phyloP scores from a whole-genome alignment of 2,888 invertebrate species.

The Hirtodrosophila cameraria region DNA sequence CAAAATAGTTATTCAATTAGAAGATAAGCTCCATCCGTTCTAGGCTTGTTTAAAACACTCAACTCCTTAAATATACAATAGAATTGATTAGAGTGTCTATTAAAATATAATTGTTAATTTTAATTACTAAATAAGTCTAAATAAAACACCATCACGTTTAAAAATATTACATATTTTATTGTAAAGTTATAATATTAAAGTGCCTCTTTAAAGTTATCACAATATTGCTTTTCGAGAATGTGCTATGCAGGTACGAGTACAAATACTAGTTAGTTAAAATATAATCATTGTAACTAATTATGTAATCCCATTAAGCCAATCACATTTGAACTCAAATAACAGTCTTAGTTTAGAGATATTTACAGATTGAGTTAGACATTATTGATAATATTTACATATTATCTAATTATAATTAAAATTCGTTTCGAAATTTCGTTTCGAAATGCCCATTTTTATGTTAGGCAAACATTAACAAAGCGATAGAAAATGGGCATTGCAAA shows the following conservation, averaged over 20 bases:
- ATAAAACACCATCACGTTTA: constrained; percentile 53
- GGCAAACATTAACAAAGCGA: constrained; percentile 76
- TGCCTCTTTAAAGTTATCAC: constrained; percentile 61
- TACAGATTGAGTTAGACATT: constrained; percentile 29
- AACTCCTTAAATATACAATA: no score
- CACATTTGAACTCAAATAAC: constrained; percentile 47
- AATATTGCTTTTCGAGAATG: constrained; percentile 26
- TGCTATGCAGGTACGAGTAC: constrained; percentile 21
- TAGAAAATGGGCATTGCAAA: constrained; percentile 81
- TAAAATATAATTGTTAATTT: no score
- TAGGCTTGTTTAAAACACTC: no score
- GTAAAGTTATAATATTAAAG: constrained; percentile 37
- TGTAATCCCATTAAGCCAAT: constrained; percentile 36
- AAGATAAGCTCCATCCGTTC: no score
- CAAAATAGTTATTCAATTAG: no score
- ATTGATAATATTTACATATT: constrained; percentile 35
- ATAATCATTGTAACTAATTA: constrained; percentile 26
- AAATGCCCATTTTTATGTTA: constrained; percentile 53
- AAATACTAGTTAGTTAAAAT: constrained; percentile 10
- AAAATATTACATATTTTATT: constrained; percentile 50
- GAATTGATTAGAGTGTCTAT: no score
- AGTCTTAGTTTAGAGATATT: constrained; percentile 45
- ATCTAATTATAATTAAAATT: constrained; percentile 23
- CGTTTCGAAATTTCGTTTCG: constrained; percentile 1
- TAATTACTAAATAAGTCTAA: constrained; percentile 11